Percentiles rank a stretch among this genome's conserved stretches.
These are phyloP conservation scores for Selene dorsalis DNA, from an alignment of 2,797 vertebrate genomes.

Conservation along the genomic window DNA sequence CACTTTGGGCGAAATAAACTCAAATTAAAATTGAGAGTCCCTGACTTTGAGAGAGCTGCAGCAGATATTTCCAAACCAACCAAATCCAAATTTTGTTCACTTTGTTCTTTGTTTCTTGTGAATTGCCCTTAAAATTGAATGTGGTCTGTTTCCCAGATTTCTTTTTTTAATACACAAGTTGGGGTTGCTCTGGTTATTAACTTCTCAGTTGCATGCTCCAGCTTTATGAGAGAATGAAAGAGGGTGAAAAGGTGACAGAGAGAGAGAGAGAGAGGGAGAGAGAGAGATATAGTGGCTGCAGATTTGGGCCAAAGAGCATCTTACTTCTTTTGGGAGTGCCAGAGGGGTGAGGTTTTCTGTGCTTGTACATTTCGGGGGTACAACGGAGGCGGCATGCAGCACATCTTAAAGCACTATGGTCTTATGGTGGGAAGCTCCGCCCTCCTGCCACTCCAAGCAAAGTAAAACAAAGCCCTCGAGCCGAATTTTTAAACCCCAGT, in stretches of 20 bases:
- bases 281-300: conserved; percentile 24
- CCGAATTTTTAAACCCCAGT: conserved; percentile 13
- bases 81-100: too few relatives aligned
- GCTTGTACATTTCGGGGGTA: conserved; percentile 12
- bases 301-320: conserved; percentile 58
- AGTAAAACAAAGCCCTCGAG: conserved; percentile 20
- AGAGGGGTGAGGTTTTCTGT: conserved; percentile 8
- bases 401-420: conserved; percentile 8
- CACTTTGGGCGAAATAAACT: background rate
- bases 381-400: conserved; percentile 1
- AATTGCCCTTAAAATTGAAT: background rate
- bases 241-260: background rate
- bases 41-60: background rate
- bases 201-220: background rate
- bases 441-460: background rate
- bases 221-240: conserved; percentile 23
- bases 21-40: background rate
- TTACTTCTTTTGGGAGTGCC: conserved; percentile 12
- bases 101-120: background rate
- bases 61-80: background rate
- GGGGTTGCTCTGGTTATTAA: background rate
- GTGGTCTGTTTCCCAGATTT: background rate
- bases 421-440: conserved; percentile 15
- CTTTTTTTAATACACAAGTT: background rate
- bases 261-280: background rate